Evolutionary conservation across 1,140 invertebrate genomes (phyloP).

Genomic region (Cotesia chilonis): DNA sequence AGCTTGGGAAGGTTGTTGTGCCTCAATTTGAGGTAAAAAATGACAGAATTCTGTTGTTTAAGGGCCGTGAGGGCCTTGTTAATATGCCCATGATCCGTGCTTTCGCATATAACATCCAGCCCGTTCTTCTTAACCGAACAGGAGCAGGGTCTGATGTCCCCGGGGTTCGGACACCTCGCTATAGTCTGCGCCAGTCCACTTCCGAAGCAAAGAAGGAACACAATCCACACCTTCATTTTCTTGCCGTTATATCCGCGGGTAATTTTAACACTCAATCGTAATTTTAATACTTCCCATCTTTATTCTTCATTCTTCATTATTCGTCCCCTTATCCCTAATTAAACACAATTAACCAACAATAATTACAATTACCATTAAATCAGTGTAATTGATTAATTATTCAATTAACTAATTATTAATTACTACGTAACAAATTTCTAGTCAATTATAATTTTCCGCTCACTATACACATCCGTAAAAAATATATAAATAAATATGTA

Average conservation of each 20-base stretch:
- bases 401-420: no score
- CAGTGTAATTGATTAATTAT: no score
- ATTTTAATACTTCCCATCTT: slow-evolving; percentile 13
- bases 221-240: slow-evolving; percentile 30
- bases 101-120: slow-evolving; percentile 85
- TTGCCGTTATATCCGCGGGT: background rate
- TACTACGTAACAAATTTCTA: no score
- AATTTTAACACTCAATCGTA: background rate
- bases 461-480: no score
- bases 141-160: slow-evolving; percentile 79
- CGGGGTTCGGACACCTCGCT: slow-evolving; percentile 76
- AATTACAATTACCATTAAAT: no score
- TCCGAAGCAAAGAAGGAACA: slow-evolving; percentile 34
- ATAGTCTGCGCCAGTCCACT: slow-evolving; percentile 45
- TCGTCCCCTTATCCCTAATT: background rate
- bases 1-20: slow-evolving; percentile 85
- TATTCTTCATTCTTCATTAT: slow-evolving; percentile 17
- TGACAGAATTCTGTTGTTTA: slow-evolving; percentile 76
- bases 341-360: background rate
- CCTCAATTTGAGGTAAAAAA: slow-evolving; percentile 85
- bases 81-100: slow-evolving; percentile 79
- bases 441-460: no score
- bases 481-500: no score
- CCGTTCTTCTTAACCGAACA: slow-evolving; percentile 87
- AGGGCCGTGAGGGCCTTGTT: slow-evolving; percentile 78